Evolutionary conservation across 2,797 vertebrate species (phyloP), one percentile per base, ranked within the genome.

Genomic region (Oryzias dopingdopingensis): DNA sequence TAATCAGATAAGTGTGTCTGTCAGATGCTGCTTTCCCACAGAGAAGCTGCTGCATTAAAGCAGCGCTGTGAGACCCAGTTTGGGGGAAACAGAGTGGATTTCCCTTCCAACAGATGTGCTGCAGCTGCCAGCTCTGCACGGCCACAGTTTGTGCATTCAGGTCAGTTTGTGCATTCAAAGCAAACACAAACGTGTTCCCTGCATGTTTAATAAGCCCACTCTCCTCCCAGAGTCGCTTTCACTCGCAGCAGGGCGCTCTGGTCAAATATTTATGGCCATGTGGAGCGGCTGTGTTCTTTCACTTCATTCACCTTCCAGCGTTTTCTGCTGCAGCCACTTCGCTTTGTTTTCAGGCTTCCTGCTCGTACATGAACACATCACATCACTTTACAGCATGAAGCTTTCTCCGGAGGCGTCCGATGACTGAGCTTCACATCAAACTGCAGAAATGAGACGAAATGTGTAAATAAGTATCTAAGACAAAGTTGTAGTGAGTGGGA

Each of bases 221-320:
- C 42, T 26, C 49, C 49, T 14, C 55, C 18, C 74, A 32, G 54
- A 29, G 61, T n/a, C 54, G 40, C 48, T n/a, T n/a, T 3, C 42
- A 55, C 46, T 45, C 48, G 40, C 67, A 60, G 55, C 47, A 42
- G 48, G 59, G 54, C 59, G 67, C 59, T 43, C 12, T 76, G 83
- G 83, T 88, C 76, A 86, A 86, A 87, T 86, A 89, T 88, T 87
- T 62, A 87, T 86, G 77, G 50, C 45, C 68, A 41, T 71, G 78
- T 80, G 80, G 81, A 79, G 80, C 79, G 64, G 77, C 62, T 68
- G 76, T 79, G 78, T 86, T 86, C 84, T 83, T 82, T 80, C 78
- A 74, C 62, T 82, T 63, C 82, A 86, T 88, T 68, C 77, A 37
- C 85, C 87, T 81, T 5, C 18, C 3, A 80, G 89, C 82, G 16